Evolutionary conservation across 92 coral and sea anemone species (phyloP), one percentile per base, ranked within the genome.

Genomic region (Virgularia gustaviana): DNA sequence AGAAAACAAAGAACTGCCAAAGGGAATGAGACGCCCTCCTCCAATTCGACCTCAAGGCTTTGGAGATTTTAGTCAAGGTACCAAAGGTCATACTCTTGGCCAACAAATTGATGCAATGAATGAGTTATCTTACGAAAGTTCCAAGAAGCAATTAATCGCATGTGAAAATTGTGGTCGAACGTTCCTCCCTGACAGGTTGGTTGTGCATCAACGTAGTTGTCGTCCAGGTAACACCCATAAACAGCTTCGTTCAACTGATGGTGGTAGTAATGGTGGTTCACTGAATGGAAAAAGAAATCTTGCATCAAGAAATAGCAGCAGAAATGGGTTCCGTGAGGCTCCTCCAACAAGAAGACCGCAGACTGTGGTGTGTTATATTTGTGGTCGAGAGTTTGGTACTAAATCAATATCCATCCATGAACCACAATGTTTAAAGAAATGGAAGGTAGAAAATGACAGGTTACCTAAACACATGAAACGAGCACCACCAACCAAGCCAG

Each of bases 301-400:
- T 9, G 79, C 82, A 30, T 27, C 58, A 32, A 85, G 87, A 34
- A 70, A 63, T 36, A 43, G 71, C 18, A 79, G 79, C 0, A 52
- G 82, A 31, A 68, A 68, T 62, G 77, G 89, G 25, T 89, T 81
- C 36, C 65, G 84, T 5, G 84, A 77, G 8, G 73, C 58, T 38
- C 55, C 32, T 23, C 99, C 99, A 0, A 59, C 79, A 6, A 87
- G 84, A 67, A n/a, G n/a, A n/a, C 99, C 99, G 9, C 77, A 85
- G 25, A 85, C 99, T 3, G 96, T 89, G 37, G 95, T 94, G 25
- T 94, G 99, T 61, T 94, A 87, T 65, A 94, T 94, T 29, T 94
- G 99, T 80, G 99, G 99, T 1, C 73, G 99, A 60, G 99, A 94
- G 67, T 94, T 94, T 79, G 99, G 99, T 45, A 85, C 90, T 11